A percentile compares a stretch with the other conserved stretches of the same genome.
Evolutionary conservation across 2,888 invertebrate genomes (phyloP).

Genomic region (Imbricaverruca yamaguchii): DNA sequence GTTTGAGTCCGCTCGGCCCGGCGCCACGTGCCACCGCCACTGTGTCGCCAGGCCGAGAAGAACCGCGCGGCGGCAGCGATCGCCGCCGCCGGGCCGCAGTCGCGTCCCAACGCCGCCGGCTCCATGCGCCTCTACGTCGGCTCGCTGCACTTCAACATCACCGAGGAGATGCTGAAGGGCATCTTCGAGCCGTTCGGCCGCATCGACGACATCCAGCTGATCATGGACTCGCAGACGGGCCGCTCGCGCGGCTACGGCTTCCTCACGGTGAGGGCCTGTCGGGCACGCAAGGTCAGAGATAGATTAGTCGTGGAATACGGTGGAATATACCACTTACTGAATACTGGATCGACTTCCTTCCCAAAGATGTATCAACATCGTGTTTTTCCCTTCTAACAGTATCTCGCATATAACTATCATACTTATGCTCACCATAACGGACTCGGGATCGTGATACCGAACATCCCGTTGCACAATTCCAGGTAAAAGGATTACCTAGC

Average conservation of each 20-base stretch:
- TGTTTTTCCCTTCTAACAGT: too few species aligned
- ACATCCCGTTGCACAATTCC: too few species aligned
- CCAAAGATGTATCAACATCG: too few species aligned
- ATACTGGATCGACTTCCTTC: too few species aligned
- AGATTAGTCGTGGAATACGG: too few species aligned
- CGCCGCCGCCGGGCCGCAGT: conserved; percentile 84
- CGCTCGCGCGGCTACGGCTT: conserved; percentile 97
- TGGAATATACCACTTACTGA: too few species aligned
- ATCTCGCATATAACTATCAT: too few species aligned
- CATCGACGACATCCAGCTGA: conserved; percentile 88
- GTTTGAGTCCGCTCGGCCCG: too few species aligned
- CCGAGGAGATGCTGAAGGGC: conserved; percentile 95
- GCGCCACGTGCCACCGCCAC: background rate
- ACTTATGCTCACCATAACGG: too few species aligned
- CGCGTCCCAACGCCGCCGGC: conserved; percentile 65
- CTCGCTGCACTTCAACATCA: conserved; percentile 95
- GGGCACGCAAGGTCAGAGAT: too few species aligned
- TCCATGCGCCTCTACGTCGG: conserved; percentile 97
- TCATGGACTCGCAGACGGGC: conserved; percentile 89
- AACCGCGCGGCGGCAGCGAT: conserved; percentile 79
- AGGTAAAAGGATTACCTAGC: too few species aligned
- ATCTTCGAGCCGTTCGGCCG: conserved; percentile 99
- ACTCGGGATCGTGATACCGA: too few species aligned
- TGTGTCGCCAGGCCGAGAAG: conserved; percentile 58
- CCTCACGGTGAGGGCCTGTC: conserved; percentile 61